A percentile compares a stretch with the other conserved stretches of the same genome.
These are phyloP conservation scores for Dendrocincla tyrannina DNA, from an alignment of 2,797 vertebrate genomes.

Conservation along the genomic window DNA sequence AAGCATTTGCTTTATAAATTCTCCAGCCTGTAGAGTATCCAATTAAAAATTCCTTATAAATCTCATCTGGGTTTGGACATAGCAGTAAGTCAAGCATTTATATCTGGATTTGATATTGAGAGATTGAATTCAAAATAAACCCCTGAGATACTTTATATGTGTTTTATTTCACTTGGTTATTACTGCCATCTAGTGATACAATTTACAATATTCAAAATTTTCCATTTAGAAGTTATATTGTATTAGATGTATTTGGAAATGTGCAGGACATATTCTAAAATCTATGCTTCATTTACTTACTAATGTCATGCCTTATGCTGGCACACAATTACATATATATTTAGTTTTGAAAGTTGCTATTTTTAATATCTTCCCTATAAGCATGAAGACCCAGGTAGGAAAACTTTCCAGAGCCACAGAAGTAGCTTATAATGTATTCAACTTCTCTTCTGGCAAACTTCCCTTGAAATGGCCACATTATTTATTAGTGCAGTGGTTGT, in stretches of 20 bases:
- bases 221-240: background rate
- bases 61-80: background rate
- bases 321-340: background rate
- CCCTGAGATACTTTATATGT: background rate
- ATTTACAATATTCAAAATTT: background rate
- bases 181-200: constrained; percentile 65
- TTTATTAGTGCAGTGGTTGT: background rate
- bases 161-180: background rate
- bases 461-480: background rate
- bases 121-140: background rate
- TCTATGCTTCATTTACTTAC: background rate
- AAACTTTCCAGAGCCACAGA: background rate
- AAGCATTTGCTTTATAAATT: background rate
- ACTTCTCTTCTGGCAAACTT: background rate
- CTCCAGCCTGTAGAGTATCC: background rate
- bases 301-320: background rate
- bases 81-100: background rate
- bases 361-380: background rate
- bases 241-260: background rate
- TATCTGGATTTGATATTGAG: background rate
- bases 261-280: background rate
- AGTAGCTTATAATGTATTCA: background rate
- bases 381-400: background rate
- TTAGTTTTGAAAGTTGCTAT: background rate
- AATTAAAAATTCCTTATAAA: background rate